Evolutionary conservation across 2,113 vertebrate genomes (phyloP).

Genomic region (Euleptes europaea): DNA sequence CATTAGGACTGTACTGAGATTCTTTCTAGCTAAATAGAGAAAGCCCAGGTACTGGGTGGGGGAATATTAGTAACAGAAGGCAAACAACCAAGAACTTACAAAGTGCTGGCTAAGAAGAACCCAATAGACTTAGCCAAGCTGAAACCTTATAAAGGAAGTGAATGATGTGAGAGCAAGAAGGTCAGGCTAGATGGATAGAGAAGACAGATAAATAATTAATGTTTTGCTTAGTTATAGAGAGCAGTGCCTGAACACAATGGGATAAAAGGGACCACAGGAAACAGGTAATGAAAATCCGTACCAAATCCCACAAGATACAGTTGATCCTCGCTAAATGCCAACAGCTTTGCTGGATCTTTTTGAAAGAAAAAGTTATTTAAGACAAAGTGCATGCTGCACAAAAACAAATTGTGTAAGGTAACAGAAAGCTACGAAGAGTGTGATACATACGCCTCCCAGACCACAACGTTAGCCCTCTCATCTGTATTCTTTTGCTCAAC

Average conservation of each 20-base stretch:
- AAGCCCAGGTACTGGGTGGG: not conserved
- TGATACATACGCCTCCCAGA: not conserved
- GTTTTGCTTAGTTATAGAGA: not conserved
- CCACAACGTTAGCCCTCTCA: conserved; percentile 12
- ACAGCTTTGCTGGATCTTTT: not conserved
- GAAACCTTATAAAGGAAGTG: not conserved
- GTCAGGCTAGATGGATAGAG: not conserved
- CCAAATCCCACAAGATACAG: not conserved
- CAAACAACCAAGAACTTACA: not conserved
- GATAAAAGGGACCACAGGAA: not conserved
- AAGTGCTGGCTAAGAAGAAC: not conserved
- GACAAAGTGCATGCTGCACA: conserved; percentile 33
- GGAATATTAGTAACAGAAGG: too few relatives aligned
- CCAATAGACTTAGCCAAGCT: not conserved
- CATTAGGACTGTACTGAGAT: too few relatives aligned
- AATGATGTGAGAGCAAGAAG: not conserved
- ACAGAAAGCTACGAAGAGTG: not conserved
- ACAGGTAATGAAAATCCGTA: conserved; percentile 7
- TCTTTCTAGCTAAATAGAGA: not conserved
- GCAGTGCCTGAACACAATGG: not conserved
- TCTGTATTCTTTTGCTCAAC: not conserved
- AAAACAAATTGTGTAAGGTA: conserved; percentile 12
- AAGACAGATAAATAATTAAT: not conserved
- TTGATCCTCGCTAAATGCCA: not conserved
- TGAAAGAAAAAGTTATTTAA: conserved; percentile 7